Evolutionary conservation across 2,113 vertebrate species (phyloP).

Genomic region (Gavia stellata): DNA sequence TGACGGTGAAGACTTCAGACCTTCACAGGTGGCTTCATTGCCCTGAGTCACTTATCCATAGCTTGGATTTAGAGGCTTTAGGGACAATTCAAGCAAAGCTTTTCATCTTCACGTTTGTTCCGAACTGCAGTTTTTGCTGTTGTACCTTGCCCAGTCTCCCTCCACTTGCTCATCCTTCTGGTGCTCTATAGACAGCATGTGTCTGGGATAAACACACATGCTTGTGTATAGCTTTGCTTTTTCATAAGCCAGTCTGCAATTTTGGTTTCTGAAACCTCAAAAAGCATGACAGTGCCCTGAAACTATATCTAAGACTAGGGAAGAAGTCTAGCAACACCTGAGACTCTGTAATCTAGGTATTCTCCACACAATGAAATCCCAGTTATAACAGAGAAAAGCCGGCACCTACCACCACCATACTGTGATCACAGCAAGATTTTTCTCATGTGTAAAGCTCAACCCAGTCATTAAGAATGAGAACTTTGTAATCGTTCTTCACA

Average conservation of each 20-base stretch:
- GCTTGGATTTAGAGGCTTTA: neutral
- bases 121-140: neutral
- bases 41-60: neutral
- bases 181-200: neutral
- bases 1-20: neutral
- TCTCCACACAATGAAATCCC: neutral
- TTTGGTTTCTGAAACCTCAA: neutral
- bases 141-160: neutral
- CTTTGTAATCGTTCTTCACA: neutral
- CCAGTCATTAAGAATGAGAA: neutral
- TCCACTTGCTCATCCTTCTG: neutral
- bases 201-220: neutral
- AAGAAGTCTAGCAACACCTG: neutral
- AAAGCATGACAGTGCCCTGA: neutral
- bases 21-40: neutral
- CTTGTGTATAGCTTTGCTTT: neutral
- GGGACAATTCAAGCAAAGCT: neutral
- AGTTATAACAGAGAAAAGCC: neutral
- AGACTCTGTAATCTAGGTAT: neutral
- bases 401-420: neutral
- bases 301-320: neutral
- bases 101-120: neutral
- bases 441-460: neutral
- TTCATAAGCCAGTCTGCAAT: neutral
- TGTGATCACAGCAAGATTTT: neutral